Conservation (phyloP, 2,113 vertebrate genomes). For the Myodes glareolus region DNA sequence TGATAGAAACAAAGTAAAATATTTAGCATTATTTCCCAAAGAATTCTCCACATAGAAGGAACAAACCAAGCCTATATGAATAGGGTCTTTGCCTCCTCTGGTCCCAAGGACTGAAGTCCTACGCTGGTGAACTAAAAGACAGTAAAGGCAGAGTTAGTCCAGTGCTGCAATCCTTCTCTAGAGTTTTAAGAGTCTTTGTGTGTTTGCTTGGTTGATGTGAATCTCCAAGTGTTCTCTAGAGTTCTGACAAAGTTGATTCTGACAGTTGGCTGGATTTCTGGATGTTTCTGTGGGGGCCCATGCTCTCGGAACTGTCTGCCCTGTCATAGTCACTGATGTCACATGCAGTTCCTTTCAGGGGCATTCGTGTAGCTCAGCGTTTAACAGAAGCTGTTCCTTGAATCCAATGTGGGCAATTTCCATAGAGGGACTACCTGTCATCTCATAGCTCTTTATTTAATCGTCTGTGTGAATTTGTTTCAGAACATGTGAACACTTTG, state of each 20-base stretch:
- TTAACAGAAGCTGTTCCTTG: background rate
- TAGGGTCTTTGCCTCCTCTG: background rate
- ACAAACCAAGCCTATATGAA: background rate
- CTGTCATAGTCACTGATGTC: background rate
- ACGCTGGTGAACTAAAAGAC: background rate
- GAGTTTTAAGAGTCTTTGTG: background rate
- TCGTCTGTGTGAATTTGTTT: conserved; percentile 16
- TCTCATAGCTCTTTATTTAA: background rate
- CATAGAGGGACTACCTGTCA: background rate
- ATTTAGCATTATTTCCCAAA: background rate
- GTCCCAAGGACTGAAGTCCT: background rate
- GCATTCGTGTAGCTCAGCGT: background rate
- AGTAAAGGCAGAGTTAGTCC: background rate
- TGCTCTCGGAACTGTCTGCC: background rate
- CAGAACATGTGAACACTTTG: conserved; percentile 4
- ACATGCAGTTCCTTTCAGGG: background rate
- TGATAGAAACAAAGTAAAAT: background rate
- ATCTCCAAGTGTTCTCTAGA: background rate
- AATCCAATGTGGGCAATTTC: background rate
- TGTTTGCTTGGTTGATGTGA: conserved; percentile 17
- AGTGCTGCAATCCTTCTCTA: background rate
- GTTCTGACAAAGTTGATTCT: background rate
- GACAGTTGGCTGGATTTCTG: conserved; percentile 22
- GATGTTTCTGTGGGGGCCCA: background rate
- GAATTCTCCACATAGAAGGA: background rate